Percentiles rank a stretch among this genome's conserved stretches.
phyloP scores from a whole-genome alignment of 2,797 vertebrate species.

The Cyclura pinguis region DNA sequence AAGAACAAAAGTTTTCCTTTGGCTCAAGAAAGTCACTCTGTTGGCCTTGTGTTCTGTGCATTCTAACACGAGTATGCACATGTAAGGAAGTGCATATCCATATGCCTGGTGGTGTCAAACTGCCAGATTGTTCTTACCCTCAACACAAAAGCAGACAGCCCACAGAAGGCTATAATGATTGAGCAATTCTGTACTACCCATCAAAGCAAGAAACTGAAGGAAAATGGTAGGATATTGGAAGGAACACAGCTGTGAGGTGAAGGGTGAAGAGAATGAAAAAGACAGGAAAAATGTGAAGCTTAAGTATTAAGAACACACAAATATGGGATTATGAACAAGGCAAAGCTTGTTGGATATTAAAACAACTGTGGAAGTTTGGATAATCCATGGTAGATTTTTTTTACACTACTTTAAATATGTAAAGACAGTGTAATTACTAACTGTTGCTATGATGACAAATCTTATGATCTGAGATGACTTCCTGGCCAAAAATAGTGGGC shows the following conservation, averaged over 20 bases:
- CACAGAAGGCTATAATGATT: background rate
- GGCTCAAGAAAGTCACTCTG: background rate
- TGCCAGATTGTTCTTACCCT: background rate
- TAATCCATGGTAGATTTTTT: slow-evolving; percentile 52
- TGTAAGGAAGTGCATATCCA: background rate
- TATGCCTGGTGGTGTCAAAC: background rate
- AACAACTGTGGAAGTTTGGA: slow-evolving; percentile 41
- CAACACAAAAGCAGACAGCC: background rate
- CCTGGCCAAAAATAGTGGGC: slow-evolving; percentile 49
- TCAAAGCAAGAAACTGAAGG: background rate
- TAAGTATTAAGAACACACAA: slow-evolving; percentile 38
- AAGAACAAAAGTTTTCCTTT: background rate
- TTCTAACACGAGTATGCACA: background rate
- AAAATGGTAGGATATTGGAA: background rate
- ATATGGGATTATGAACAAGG: background rate
- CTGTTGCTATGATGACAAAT: slow-evolving; percentile 47
- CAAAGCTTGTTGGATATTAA: slow-evolving; percentile 15
- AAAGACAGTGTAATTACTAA: slow-evolving; percentile 54
- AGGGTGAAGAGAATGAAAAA: slow-evolving; percentile 30
- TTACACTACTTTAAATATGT: slow-evolving; percentile 52
- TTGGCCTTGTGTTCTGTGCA: background rate
- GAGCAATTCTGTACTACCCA: background rate
- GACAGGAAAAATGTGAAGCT: slow-evolving; percentile 15
- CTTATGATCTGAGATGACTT: background rate
- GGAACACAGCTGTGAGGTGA: background rate